Evolutionary conservation across 2,113 vertebrate species (phyloP).

Genomic region (Barbus barbus): DNA sequence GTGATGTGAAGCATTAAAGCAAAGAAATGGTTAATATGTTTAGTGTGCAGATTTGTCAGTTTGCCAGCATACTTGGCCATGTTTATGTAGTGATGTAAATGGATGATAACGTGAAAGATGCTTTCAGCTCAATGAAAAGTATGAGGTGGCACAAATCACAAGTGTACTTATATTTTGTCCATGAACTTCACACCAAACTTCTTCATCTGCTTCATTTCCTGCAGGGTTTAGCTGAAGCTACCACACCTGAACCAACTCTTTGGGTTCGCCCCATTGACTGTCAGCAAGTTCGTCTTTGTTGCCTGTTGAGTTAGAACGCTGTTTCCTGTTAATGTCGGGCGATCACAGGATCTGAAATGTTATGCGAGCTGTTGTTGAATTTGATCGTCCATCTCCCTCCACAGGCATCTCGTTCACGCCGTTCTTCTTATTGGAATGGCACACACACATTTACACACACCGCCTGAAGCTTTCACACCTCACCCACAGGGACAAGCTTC

Average conservation of each 20-base stretch:
- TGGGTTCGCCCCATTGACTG: background rate
- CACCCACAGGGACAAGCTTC: constrained; percentile 1
- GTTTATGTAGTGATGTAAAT: no score
- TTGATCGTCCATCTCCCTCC: constrained; percentile 22
- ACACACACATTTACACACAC: constrained; percentile 19
- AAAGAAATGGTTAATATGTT: no score
- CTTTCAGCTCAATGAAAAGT: no score
- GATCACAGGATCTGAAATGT: background rate
- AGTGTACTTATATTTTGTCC: no score
- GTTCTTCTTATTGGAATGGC: background rate
- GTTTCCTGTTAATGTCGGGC: constrained; percentile 8
- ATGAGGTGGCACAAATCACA: no score
- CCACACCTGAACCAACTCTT: background rate
- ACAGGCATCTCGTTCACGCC: constrained; percentile 12
- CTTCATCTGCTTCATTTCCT: background rate
- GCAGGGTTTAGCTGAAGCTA: background rate
- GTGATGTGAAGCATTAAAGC: no score
- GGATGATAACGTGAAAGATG: no score
- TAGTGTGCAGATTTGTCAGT: no score
- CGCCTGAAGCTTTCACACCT: constrained; percentile 29
- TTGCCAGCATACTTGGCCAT: no score
- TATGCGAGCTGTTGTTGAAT: constrained; percentile 24
- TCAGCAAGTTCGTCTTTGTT: background rate
- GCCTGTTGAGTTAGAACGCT: constrained; percentile 14
- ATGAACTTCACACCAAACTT: background rate